phyloP scores from a whole-genome alignment of 2,797 vertebrate species.

The Mormyrus proboscirostris region DNA sequence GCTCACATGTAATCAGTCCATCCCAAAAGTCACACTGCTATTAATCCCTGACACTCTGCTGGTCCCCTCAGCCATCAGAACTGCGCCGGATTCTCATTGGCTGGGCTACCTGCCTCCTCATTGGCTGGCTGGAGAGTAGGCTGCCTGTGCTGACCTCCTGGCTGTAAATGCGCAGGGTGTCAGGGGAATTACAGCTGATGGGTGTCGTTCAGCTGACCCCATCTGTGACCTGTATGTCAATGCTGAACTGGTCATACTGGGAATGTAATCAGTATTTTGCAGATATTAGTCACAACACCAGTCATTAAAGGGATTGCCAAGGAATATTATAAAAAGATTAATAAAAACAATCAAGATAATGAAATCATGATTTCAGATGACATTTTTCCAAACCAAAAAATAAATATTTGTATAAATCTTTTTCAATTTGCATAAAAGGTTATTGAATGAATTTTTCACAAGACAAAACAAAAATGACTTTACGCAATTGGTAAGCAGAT shows the following conservation, averaged over 20 bases:
- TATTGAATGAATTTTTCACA: neutral
- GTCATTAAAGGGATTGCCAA: neutral
- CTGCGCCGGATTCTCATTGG: neutral
- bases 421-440: neutral
- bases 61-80: neutral
- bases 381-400: neutral
- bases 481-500: neutral
- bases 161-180: neutral
- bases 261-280: neutral
- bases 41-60: neutral
- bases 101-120: neutral
- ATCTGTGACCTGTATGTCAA: neutral
- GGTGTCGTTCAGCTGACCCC: neutral
- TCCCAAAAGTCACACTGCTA: neutral
- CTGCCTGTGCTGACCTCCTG: neutral
- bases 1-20: neutral
- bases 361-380: neutral
- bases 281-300: neutral
- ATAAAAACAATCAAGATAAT: neutral
- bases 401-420: neutral
- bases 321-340: neutral
- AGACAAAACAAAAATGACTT: neutral
- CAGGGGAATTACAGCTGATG: neutral
- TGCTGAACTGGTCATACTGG: neutral
- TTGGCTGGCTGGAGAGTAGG: neutral